phyloP scores from a whole-genome alignment of 2,797 vertebrate genomes.

The Rhynchonycteris naso region DNA sequence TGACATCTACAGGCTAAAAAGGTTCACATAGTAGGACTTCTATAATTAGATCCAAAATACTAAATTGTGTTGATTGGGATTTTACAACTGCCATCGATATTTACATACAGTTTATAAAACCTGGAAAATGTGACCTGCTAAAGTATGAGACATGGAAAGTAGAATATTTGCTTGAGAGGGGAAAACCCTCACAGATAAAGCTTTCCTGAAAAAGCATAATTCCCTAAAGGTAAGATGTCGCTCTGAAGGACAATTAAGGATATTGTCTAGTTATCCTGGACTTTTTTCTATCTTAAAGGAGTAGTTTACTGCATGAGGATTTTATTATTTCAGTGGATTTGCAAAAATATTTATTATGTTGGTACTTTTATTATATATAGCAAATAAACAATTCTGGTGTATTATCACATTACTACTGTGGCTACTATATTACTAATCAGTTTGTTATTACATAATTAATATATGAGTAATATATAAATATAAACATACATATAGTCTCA shows the following conservation, averaged over 20 bases:
- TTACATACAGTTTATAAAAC: constrained; percentile 59
- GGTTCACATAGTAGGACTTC: constrained; percentile 68
- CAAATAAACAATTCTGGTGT: constrained; percentile 1
- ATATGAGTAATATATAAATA: not conserved
- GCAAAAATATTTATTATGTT: constrained; percentile 52
- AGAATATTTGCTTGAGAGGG: not conserved
- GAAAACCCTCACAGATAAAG: not conserved
- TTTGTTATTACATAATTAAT: constrained; percentile 32
- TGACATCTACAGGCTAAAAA: constrained; percentile 73
- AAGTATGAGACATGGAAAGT: not conserved
- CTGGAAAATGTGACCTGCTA: constrained; percentile 51
- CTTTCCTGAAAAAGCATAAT: not conserved
- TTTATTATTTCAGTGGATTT: constrained; percentile 23
- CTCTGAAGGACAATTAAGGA: constrained; percentile 17
- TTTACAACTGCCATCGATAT: constrained; percentile 57
- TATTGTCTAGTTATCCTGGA: not conserved
- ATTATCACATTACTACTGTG: not conserved
- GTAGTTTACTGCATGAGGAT: not conserved
- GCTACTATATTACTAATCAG: not conserved
- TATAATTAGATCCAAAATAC: constrained; percentile 75
- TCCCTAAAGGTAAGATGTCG: constrained; percentile 1
- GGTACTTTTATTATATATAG: not conserved
- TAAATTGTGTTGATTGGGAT: constrained; percentile 63
- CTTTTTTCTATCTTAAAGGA: not conserved
- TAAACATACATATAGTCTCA: not conserved